A percentile compares a stretch with the other conserved stretches of the same genome.
phyloP scores from a whole-genome alignment of 2,888 invertebrate genomes.

The Troides helena region DNA sequence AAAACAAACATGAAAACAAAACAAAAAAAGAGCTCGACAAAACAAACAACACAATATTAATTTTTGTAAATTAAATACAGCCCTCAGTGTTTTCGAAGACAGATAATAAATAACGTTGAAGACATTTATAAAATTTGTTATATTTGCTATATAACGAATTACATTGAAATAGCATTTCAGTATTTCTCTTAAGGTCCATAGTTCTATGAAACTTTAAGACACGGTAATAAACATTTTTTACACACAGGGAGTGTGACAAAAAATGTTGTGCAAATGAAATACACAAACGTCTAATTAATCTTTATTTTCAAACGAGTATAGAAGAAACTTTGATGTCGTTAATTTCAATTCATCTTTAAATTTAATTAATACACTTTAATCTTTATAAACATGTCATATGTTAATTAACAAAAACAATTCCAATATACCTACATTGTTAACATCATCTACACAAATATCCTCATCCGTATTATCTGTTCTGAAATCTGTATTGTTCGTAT shows the following conservation, averaged over 20 bases:
- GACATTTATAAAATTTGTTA: not conserved
- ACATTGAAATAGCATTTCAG: not conserved
- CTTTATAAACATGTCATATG: too few relatives aligned
- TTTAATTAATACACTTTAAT: too few relatives aligned
- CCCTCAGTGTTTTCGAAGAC: not conserved
- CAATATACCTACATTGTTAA: too few relatives aligned
- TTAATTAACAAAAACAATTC: too few relatives aligned
- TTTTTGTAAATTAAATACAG: not conserved
- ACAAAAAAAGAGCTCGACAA: not conserved
- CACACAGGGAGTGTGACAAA: not conserved
- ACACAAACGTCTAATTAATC: not conserved
- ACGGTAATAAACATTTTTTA: not conserved
- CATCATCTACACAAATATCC: too few relatives aligned
- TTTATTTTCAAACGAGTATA: too few relatives aligned
- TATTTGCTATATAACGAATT: not conserved
- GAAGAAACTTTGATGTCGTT: too few relatives aligned
- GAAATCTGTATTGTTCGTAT: too few relatives aligned
- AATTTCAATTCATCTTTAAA: too few relatives aligned
- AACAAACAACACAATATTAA: not conserved
- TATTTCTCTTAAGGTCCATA: not conserved
- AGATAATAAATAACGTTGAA: not conserved
- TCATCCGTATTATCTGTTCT: too few relatives aligned
- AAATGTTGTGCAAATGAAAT: not conserved
- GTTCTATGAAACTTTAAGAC: not conserved
- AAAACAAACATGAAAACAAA: too few relatives aligned